These are phyloP conservation scores for Lagopus leucura DNA, from an alignment of 2,113 vertebrate genomes.

Conservation along the genomic window DNA sequence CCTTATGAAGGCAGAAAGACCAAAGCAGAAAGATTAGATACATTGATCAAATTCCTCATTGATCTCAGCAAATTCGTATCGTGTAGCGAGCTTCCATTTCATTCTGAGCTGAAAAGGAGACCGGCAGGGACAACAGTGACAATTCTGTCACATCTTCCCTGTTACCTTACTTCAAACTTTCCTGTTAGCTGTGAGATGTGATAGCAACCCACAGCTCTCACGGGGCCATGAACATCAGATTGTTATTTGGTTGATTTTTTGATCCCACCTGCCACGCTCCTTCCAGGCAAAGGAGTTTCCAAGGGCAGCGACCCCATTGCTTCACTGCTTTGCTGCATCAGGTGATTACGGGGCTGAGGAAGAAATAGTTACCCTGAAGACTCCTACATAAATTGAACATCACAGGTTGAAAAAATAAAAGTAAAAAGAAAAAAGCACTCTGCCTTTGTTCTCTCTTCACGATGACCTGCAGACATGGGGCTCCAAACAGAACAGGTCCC, in stretches of 20 bases:
- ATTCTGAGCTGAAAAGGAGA: background rate
- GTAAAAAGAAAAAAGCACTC: background rate
- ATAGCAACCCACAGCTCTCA: background rate
- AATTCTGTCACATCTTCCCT: background rate
- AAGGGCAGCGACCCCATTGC: background rate
- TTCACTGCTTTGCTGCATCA: background rate
- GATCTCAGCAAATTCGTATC: slow-evolving; percentile 2
- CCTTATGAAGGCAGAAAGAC: background rate
- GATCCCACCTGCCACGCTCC: background rate
- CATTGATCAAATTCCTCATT: background rate
- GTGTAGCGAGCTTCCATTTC: background rate
- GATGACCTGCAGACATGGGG: background rate
- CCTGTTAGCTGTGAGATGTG: background rate
- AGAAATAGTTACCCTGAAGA: background rate
- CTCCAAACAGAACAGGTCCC: background rate
- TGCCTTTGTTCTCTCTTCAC: background rate
- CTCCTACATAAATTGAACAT: accelerated
- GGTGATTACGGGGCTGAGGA: background rate
- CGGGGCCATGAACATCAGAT: background rate
- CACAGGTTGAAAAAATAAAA: background rate
- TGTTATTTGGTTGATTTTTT: background rate
- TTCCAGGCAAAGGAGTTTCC: background rate
- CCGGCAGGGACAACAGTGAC: background rate
- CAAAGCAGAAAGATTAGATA: background rate
- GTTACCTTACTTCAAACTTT: background rate